These are phyloP conservation scores for Rhynchonycteris naso DNA, from an alignment of 2,797 vertebrate species.

Conservation along the genomic window DNA sequence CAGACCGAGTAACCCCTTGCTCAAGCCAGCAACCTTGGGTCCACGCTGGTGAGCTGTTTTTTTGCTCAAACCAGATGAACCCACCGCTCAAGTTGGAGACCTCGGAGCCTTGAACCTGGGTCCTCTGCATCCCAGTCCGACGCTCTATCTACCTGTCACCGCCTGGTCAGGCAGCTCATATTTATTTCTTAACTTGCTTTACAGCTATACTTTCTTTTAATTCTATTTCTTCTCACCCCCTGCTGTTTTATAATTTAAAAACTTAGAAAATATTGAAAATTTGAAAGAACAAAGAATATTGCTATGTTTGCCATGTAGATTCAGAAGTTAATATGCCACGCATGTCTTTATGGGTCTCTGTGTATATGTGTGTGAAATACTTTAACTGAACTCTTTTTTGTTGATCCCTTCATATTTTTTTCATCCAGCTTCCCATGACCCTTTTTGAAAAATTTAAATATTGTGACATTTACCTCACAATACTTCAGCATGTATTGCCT, in stretches of 20 bases:
- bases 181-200: conserved; percentile 44
- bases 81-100: too few relatives aligned
- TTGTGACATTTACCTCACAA: conserved; percentile 31
- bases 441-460: conserved; percentile 35
- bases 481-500: conserved; percentile 2
- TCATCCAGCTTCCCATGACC: background rate
- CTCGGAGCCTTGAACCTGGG: too few relatives aligned
- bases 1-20: too few relatives aligned
- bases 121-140: too few relatives aligned
- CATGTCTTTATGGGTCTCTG: conserved; percentile 20
- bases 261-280: background rate
- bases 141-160: too few relatives aligned
- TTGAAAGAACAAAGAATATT: conserved; percentile 33
- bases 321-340: conserved; percentile 6
- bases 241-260: background rate
- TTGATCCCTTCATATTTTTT: background rate
- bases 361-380: background rate
- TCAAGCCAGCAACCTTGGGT: too few relatives aligned
- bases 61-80: too few relatives aligned
- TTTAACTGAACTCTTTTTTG: conserved; percentile 46
- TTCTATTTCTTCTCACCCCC: background rate
- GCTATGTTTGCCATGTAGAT: background rate
- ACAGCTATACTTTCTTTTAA: background rate
- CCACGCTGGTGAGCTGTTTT: too few relatives aligned
- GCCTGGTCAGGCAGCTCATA: too few relatives aligned